Percentiles rank a stretch among this genome's conserved stretches.
Conservation (phyloP, 2,113 vertebrate genomes). For the Rhineura floridana region DNA sequence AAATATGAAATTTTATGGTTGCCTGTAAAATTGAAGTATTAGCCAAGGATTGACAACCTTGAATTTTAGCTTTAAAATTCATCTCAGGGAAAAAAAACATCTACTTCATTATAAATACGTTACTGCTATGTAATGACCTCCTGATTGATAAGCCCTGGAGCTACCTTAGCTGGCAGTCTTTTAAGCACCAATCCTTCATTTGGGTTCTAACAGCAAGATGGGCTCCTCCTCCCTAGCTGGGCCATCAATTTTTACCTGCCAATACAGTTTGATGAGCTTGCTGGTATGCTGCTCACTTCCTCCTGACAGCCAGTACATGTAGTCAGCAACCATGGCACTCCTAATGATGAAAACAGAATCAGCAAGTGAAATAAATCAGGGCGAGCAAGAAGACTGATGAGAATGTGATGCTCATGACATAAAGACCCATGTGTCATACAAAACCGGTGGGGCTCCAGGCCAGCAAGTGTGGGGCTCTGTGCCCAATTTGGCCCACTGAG, state of each 20-base stretch:
- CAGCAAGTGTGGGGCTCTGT: neutral
- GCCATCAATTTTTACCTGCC: slow-evolving; percentile 85
- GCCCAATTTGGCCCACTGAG: neutral
- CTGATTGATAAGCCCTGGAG: slow-evolving; percentile 82
- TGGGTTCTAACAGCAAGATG: slow-evolving; percentile 74
- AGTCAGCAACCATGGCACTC: slow-evolving; percentile 85
- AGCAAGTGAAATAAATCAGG: slow-evolving; percentile 34
- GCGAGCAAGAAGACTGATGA: neutral
- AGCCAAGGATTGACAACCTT: slow-evolving; percentile 74
- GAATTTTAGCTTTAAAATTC: slow-evolving; percentile 75
- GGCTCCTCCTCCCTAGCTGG: slow-evolving; percentile 61
- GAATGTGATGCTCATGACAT: neutral
- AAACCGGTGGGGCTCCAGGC: too few relatives aligned
- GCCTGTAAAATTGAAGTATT: slow-evolving; percentile 74
- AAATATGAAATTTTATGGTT: slow-evolving; percentile 69
- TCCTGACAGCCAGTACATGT: slow-evolving; percentile 80
- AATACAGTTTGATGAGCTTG: slow-evolving; percentile 87
- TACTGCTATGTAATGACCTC: slow-evolving; percentile 57
- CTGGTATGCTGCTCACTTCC: slow-evolving; percentile 73
- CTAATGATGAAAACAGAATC: slow-evolving; percentile 77
- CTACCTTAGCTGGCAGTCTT: slow-evolving; percentile 80
- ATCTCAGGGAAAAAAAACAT: slow-evolving; percentile 59
- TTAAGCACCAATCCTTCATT: slow-evolving; percentile 84
- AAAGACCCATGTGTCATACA: neutral
- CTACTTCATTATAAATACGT: slow-evolving; percentile 77